phyloP scores from a whole-genome alignment of 2,797 vertebrate species.

The Clarias fuscus region DNA sequence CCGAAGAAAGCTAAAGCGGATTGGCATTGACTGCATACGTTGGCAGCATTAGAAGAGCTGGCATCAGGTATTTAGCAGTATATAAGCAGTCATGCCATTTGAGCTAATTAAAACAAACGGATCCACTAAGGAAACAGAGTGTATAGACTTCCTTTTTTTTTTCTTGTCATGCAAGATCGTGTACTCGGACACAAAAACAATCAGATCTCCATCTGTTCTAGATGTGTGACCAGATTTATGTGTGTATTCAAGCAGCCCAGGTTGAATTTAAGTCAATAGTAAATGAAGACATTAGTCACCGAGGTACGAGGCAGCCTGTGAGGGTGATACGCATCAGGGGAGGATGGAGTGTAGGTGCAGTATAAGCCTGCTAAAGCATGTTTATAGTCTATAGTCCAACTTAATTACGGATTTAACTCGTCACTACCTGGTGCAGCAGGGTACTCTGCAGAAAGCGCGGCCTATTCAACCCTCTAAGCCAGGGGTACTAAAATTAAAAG shows the following conservation, averaged over 20 bases:
- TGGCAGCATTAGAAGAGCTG: slow-evolving; percentile 56
- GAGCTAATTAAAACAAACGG: slow-evolving; percentile 41
- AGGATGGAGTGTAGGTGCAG: neutral
- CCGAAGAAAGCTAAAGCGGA: slow-evolving; percentile 63
- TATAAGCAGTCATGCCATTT: slow-evolving; percentile 42
- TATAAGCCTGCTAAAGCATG: neutral
- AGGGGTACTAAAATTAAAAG: too few species aligned
- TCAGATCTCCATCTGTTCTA: slow-evolving; percentile 24
- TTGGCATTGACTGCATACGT: slow-evolving; percentile 61
- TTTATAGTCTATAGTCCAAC: neutral
- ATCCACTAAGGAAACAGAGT: slow-evolving; percentile 1
- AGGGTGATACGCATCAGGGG: neutral
- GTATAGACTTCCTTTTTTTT: neutral
- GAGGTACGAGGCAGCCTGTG: neutral
- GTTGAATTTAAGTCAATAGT: slow-evolving; percentile 3
- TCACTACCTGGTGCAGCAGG: neutral
- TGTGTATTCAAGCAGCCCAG: neutral
- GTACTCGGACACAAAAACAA: neutral
- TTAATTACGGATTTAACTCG: slow-evolving; percentile 3
- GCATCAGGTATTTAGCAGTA: slow-evolving; percentile 59
- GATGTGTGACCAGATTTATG: neutral
- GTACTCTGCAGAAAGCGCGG: neutral
- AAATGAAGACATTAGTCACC: slow-evolving; percentile 15
- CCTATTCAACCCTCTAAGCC: neutral
- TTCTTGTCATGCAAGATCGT: neutral